phyloP scores from a whole-genome alignment of 2,113 vertebrate species.

The Hippocampus comes region DNA sequence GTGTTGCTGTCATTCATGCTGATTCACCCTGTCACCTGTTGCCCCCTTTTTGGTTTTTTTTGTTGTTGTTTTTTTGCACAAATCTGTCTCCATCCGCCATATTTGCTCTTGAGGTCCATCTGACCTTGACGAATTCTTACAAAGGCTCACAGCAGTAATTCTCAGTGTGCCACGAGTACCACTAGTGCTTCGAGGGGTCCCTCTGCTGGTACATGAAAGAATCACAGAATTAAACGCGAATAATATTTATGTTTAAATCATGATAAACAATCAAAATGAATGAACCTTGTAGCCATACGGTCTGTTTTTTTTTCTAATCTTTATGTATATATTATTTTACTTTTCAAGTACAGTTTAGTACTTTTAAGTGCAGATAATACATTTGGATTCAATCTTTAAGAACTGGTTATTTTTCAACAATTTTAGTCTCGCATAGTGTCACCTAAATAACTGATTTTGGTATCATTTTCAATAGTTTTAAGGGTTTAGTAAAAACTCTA shows the following conservation, averaged over 20 bases:
- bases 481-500: no score
- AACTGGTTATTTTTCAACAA: no score
- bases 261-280: not conserved
- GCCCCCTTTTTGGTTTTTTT: not conserved
- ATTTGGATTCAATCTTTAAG: no score
- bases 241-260: not conserved
- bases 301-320: not conserved
- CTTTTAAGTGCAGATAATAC: no score
- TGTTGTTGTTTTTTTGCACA: not conserved
- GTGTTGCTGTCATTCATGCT: constrained; percentile 15
- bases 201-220: not conserved
- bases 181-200: not conserved
- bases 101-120: constrained; percentile 32
- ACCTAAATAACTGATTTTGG: no score
- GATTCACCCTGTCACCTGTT: constrained; percentile 14
- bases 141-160: not conserved
- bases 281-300: not conserved
- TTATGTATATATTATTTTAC: not conserved
- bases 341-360: not conserved
- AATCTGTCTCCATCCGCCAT: not conserved
- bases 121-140: constrained; percentile 50
- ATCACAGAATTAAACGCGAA: not conserved
- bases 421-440: no score
- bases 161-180: not conserved
- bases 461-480: no score